Base-by-base conservation (phyloP, 2,113 vertebrate genomes). In the Hiodon tergisus region DNA sequence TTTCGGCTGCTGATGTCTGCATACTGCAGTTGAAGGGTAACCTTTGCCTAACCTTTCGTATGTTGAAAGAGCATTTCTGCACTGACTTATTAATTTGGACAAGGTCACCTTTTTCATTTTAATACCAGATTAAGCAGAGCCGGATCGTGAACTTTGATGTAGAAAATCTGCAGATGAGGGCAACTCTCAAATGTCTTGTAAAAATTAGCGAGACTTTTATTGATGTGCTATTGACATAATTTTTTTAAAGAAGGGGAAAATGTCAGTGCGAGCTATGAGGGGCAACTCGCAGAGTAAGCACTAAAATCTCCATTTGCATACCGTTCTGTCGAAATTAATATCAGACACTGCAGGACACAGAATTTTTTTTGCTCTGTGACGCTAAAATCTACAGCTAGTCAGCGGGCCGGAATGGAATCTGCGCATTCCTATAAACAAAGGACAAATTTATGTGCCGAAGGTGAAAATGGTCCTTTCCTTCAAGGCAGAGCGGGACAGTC, bases 41-140 rank as follows among this genome's bases (percentile, higher is more conserved):
- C 81, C 82, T 85, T 84, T 82, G 73, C 78, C 61, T 80, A 79
- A 85, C 82, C 81, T 83, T 83, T 83, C 69, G 48, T 72, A 78
- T 74, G 84, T 77, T 84, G 82, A 85, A 85, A 84, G 81, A 71
- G 63, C 73, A 61, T 84, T 82, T 85, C 78, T 57, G n/a, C 81
- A 82, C 77, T 72, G 74, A 82, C 78, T 83, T 84, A 85, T 85
- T 85, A 84, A 83, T 81, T 81, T 80, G 58, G 81, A 84, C 84
- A 85, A 84, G 84, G 82, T 85, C 81, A 84, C 82, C 82, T 77
- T 70, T 77, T 71, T 81, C 79, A 77, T 78, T 80, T 80, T 84
- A 83, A 78, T 79, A 78, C 81, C 77, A 81, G 80, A 85, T 81
- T 82, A 83, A 31, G 71, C 72, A 13, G 76, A 72, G 81, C 79